Evolutionary conservation across 2,888 invertebrate species (phyloP).

Genomic region (Ectemnius lituratus): DNA sequence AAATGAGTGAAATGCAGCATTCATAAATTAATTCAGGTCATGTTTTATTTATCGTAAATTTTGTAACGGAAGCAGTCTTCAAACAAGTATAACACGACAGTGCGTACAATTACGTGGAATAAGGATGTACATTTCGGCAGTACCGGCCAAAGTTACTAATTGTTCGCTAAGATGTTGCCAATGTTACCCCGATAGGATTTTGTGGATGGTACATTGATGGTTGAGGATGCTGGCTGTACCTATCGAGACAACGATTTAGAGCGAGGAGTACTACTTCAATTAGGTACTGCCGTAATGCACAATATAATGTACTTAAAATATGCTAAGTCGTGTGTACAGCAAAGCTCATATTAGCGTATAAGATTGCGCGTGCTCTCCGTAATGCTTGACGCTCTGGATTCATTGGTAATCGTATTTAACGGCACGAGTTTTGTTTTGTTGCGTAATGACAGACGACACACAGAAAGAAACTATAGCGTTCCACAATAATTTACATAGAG

Average conservation of each 20-base stretch:
- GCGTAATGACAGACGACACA: conserved; percentile 67
- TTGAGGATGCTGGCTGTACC: conserved; percentile 60
- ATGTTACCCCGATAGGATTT: conserved; percentile 23
- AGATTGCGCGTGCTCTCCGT: conserved; percentile 64
- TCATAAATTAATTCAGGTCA: conserved; percentile 55
- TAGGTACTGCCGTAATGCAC: conserved; percentile 39
- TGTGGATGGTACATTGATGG: conserved; percentile 15
- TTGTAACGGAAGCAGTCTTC: conserved; percentile 76
- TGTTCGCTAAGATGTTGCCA: conserved; percentile 7
- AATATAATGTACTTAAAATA: conserved; percentile 50
- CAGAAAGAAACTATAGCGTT: conserved; percentile 65
- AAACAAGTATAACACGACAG: conserved; percentile 71
- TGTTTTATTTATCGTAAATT: conserved; percentile 70
- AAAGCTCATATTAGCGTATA: conserved; percentile 69
- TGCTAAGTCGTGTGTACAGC: conserved; percentile 59
- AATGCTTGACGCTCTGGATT: conserved; percentile 45
- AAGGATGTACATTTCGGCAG: conserved; percentile 51
- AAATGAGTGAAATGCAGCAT: no score
- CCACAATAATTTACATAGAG: conserved; percentile 63
- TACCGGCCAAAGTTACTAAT: conserved; percentile 4
- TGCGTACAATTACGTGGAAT: conserved; percentile 68
- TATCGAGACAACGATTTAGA: conserved; percentile 18
- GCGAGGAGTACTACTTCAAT: conserved; percentile 4
- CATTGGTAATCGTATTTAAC: conserved; percentile 31
- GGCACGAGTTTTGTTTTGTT: conserved; percentile 47